Conservation (phyloP, 1,140 invertebrate genomes). For the Heliconius eleuchia region DNA sequence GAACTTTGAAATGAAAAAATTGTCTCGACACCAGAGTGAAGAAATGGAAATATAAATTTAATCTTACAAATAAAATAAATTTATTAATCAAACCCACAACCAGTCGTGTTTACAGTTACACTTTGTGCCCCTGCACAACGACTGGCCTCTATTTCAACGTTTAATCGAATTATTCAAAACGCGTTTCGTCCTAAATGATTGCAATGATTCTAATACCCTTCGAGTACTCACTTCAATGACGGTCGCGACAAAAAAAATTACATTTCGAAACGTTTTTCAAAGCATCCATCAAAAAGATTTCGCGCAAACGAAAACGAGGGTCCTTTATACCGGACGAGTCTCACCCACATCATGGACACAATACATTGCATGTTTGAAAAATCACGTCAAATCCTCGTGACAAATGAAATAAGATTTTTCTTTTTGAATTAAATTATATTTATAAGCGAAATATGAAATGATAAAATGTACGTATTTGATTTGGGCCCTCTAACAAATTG, state of each 20-base stretch:
- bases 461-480: constrained; percentile 18
- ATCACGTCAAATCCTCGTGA: constrained; percentile 52
- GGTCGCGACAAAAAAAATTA: not conserved
- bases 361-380: constrained; percentile 53
- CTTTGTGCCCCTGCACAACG: no score
- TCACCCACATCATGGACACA: constrained; percentile 64
- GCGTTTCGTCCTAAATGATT: not conserved
- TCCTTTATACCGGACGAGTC: constrained; percentile 30
- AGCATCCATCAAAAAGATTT: constrained; percentile 66
- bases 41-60: no score
- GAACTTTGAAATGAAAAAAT: no score
- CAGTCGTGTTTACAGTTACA: no score
- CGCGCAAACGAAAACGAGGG: constrained; percentile 50
- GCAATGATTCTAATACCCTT: constrained; percentile 4
- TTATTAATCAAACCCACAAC: no score
- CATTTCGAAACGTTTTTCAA: constrained; percentile 25
- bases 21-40: no score
- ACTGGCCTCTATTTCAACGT: not conserved
- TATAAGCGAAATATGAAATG: constrained; percentile 17
- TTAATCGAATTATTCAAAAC: not conserved
- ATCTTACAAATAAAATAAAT: no score
- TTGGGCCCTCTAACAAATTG: constrained; percentile 20
- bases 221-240: not conserved
- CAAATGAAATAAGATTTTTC: constrained; percentile 46
- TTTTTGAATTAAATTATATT: constrained; percentile 27